These are phyloP conservation scores for Spermophilus dauricus DNA, from an alignment of 2,113 vertebrate genomes.

Conservation along the genomic window DNA sequence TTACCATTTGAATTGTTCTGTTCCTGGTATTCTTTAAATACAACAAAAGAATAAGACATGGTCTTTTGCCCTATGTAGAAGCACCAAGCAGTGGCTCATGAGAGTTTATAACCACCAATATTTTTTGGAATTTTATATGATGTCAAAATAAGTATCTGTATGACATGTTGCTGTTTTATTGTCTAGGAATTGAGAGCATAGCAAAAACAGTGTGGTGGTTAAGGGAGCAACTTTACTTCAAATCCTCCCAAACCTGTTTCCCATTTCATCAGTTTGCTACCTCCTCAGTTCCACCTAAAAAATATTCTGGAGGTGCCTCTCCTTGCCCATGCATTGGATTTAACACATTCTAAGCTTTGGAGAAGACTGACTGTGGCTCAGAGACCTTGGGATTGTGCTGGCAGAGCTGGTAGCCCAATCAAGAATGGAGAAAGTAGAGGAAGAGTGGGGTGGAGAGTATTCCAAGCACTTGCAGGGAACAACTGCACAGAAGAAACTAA, in stretches of 20 bases:
- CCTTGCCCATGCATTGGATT: neutral
- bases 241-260: neutral
- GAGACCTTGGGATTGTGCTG: neutral
- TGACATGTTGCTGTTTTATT: neutral
- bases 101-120: neutral
- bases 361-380: neutral
- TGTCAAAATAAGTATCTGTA: neutral
- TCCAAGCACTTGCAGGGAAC: neutral
- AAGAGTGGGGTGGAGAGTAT: neutral
- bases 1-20: neutral
- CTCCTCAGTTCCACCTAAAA: fast-evolving
- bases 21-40: neutral
- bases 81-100: neutral
- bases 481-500: neutral
- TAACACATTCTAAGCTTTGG: neutral
- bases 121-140: neutral
- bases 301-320: neutral
- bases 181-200: neutral
- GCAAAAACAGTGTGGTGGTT: neutral
- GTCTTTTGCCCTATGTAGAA: neutral
- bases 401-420: neutral
- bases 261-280: neutral
- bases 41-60: neutral
- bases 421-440: neutral
- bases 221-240: neutral